Base-by-base conservation (phyloP, 2,888 invertebrate species). In the Heliconius ethilla region DNA sequence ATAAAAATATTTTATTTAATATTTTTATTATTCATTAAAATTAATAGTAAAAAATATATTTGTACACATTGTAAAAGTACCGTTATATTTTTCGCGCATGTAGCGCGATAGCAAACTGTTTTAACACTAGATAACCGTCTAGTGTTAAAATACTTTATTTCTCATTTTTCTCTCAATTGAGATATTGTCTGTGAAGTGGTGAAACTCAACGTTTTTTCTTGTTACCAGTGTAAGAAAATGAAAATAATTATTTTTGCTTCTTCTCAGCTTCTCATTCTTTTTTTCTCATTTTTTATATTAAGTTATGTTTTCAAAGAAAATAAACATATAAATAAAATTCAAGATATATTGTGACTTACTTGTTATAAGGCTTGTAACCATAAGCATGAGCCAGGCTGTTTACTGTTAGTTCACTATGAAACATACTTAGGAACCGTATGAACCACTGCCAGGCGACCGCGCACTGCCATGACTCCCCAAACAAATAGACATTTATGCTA, bases 321-420 rank as follows among this genome's bases (percentile, higher is more conserved):
- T 55, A 22, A 7, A 7, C 22, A 55, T 9, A 22, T 3, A 15
- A 22, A 0, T 22, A 55, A 55, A 22, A 9, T 22, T 22, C 2
- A 55, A 7, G 22, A 9, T 22, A 55, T 22, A 70, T 18, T 70
- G 10, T 9, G 0, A 84, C 90, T 86, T 86, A 94, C 94, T 91
- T 94, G 81, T 93, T 94, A 81, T 93, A 94, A 75, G 93, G 92
- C 75, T 87, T 92, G 79, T 94, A 93, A 83, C 97, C 97, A 89
- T 96, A 96, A 55, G 96, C 91, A 90, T 98, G 98, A 5, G 98
- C 98, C 0, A 97, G 96, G 81, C 97, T 97, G 88, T 98, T 98
- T 37, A 98, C 98, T 6, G 97, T 95, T 95, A 98, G 98, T 65
- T 98, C 98, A 85, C 96, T 96, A 88, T 99, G 97, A 83, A 99